Evolutionary conservation across 2,797 vertebrate species (phyloP), one percentile per base, ranked within the genome.

Genomic region (Melanotaenia trifasciata): DNA sequence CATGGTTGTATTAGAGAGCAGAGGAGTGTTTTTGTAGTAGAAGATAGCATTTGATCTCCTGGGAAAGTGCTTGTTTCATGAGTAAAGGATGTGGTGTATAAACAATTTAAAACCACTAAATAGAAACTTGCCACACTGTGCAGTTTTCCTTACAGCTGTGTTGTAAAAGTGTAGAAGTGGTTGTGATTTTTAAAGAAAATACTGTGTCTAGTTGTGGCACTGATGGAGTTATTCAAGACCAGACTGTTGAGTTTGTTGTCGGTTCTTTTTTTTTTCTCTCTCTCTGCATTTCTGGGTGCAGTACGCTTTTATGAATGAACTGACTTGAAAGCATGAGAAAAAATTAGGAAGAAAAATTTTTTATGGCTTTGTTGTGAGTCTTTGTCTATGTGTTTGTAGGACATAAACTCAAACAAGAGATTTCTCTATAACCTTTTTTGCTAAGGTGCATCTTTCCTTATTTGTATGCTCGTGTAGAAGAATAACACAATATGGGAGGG

Each of bases 41-140:
- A 67, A 70, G 35, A 76, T 24, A 58, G 57, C 58, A 16, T 60
- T 20, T 40, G 43, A 70, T 50, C 66, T 75, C 24, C 36, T 8
- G 60, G 66, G 66, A 59, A 73, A 7, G 9, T 47, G 47, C 63
- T 70, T 5, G 32, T 64, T 68, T 68, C 58, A 3, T 65, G 67
- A 63, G 64, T 66, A 74, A 68, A 86, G 84, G 87, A 90, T 87
- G 89, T 90, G 88, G 85, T 84, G 62, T 58, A 0, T 14, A 74
- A 69, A 77, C 9, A 50, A 53, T 65, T 56, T 45, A 64, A 78
- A 77, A 61, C 84, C 78, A 64, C 79, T 63, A 1, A 38, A 53
- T 62, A 64, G 40, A 58, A 79, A 73, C 69, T 20, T 61, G 62
- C 59, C 18, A 4, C 35, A 53, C 28, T 64, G 50, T 64, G 50